Percentiles rank a stretch among this genome's conserved stretches.
phyloP scores from a whole-genome alignment of 1,140 invertebrate genomes.

The Varroa destructor region DNA sequence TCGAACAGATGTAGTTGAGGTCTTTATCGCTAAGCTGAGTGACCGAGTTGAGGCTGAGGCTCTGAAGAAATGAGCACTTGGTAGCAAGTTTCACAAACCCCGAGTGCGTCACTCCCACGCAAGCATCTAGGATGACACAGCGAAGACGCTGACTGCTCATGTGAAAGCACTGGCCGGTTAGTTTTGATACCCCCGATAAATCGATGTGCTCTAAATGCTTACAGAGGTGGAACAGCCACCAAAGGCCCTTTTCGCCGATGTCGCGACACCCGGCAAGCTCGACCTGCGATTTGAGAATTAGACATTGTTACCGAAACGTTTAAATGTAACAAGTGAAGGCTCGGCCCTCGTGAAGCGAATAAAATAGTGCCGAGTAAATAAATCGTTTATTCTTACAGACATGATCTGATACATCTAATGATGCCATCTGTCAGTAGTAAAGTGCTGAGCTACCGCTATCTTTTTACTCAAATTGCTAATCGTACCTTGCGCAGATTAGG shows the following conservation, averaged over 20 bases:
- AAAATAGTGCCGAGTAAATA: background rate
- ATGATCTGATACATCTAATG: slow-evolving; percentile 31
- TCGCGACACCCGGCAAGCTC: slow-evolving; percentile 18
- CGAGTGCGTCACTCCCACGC: slow-evolving; percentile 31
- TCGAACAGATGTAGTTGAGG: slow-evolving; percentile 26
- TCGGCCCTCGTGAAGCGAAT: background rate
- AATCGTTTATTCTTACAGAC: slow-evolving; percentile 29
- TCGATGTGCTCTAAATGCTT: slow-evolving; percentile 34
- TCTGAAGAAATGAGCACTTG: slow-evolving; percentile 28
- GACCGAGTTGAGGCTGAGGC: slow-evolving; percentile 24
- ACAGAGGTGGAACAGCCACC: slow-evolving; percentile 35
- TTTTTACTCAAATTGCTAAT: background rate
- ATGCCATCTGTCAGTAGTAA: slow-evolving; percentile 30
- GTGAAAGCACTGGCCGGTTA: slow-evolving; percentile 35
- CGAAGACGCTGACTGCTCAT: slow-evolving; percentile 32
- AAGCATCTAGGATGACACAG: slow-evolving; percentile 32
- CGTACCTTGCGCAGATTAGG: slow-evolving; percentile 32
- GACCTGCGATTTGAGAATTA: slow-evolving; percentile 28
- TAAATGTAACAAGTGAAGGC: background rate
- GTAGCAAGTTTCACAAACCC: slow-evolving; percentile 25
- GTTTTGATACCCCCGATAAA: slow-evolving; percentile 31
- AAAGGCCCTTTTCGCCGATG: slow-evolving; percentile 30
- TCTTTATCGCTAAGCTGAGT: slow-evolving; percentile 18
- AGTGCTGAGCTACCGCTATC: background rate
- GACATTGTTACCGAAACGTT: background rate